phyloP scores from a whole-genome alignment of 2,113 vertebrate species.

The Noturus placidus region DNA sequence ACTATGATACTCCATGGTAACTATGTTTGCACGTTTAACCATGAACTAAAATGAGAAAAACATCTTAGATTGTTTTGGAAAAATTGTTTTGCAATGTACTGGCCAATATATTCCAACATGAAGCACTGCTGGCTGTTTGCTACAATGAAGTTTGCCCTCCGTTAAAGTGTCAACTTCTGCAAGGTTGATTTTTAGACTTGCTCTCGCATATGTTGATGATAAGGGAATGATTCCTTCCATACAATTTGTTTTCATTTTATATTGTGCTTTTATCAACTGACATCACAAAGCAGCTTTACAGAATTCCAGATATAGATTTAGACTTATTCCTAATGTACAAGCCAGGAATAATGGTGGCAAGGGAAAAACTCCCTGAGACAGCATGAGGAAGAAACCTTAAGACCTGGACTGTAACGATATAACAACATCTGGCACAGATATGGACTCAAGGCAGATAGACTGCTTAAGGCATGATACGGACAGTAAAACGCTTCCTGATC shows the following conservation, averaged over 20 bases:
- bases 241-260: neutral
- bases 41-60: neutral
- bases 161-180: neutral
- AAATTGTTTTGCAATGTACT: neutral
- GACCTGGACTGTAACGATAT: neutral
- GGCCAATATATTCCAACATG: neutral
- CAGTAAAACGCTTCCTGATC: neutral
- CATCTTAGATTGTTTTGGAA: neutral
- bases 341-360: neutral
- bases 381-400: neutral
- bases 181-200: constrained; percentile 1
- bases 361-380: neutral
- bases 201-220: neutral
- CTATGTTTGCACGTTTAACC: neutral
- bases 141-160: neutral
- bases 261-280: neutral
- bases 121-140: neutral
- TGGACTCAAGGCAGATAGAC: neutral
- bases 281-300: neutral
- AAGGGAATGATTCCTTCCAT: neutral
- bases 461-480: neutral
- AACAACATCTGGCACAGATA: neutral
- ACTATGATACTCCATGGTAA: neutral
- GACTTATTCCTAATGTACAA: neutral
- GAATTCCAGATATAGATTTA: neutral